phyloP scores from a whole-genome alignment of 1,140 invertebrate genomes.

The Oncopeltus fasciatus region DNA sequence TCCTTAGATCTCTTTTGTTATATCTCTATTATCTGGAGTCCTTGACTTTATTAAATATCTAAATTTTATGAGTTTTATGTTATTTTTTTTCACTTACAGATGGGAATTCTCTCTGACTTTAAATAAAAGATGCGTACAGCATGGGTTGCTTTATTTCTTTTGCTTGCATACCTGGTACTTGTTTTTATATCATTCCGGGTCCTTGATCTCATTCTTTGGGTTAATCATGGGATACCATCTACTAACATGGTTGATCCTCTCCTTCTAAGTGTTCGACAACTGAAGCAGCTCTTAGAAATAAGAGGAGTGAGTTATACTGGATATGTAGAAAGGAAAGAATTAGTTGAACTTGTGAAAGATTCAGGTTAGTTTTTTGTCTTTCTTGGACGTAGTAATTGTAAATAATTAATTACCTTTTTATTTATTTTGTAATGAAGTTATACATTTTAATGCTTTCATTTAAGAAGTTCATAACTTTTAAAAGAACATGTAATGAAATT shows the following conservation, averaged over 20 bases:
- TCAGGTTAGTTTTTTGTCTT: slow-evolving; percentile 30
- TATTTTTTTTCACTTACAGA: neutral
- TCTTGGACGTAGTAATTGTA: neutral
- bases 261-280: slow-evolving; percentile 34
- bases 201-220: slow-evolving; percentile 25
- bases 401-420: no score
- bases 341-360: slow-evolving; percentile 32
- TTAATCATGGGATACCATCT: slow-evolving; percentile 24
- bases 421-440: no score
- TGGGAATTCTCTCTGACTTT: neutral
- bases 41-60: neutral
- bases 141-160: slow-evolving; percentile 18
- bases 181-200: slow-evolving; percentile 25
- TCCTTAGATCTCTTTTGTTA: neutral
- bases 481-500: no score
- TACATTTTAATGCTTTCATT: no score
- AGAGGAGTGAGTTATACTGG: slow-evolving; percentile 37
- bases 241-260: slow-evolving; percentile 32
- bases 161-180: slow-evolving; percentile 25
- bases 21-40: neutral
- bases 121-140: slow-evolving; percentile 14
- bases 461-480: no score
- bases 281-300: slow-evolving; percentile 36
- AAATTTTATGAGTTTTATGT: neutral
- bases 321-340: slow-evolving; percentile 36